Evolutionary conservation across 2,113 vertebrate species (phyloP), one percentile per base, ranked within the genome.

Genomic region (Hydropotes inermis): DNA sequence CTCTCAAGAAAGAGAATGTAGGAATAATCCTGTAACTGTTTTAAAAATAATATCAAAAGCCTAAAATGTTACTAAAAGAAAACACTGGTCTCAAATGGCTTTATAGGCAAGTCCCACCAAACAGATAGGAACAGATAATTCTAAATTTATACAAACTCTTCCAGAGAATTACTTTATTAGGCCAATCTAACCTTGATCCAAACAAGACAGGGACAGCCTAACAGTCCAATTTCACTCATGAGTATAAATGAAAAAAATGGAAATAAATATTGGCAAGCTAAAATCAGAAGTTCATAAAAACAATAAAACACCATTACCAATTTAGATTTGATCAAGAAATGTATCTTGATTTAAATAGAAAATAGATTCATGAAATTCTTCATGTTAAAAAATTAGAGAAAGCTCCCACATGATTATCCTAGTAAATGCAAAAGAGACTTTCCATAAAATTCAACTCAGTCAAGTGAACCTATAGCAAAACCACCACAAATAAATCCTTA

Each of bases 71-170:
- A 89, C 13, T 81, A 57, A 55, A 64, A 95, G 39, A 85, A 94
- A 96, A 95, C 12, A 5, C 0, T 85, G 28, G 30, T 43, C 27
- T 45, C 39, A 86, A 33, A 93, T 81, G 36, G 67, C 25, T 89
- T 93, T 88, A 94, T 25, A 91, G 58, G 12, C 43, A 79, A n/a
- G 27, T 89, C 88, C 19, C 85, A 85, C 30, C 54, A 94, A 97
- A 97, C 84, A 97, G 92, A 95, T 25, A 84, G 86, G 92, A 87
- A 96, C 91, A 98, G 85, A 96, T 88, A 64, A 93, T 94, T 97
- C 89, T 21, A 61, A 91, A 88, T 86, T 94, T 82, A 83, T 28
- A 94, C 36, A 94, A 92, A 85, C 67, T 64, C 47, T 96, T 91
- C 47, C 76, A 94, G 47, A 90, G 36, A 58, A 94, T 81, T 96